Evolutionary conservation across 1,140 invertebrate species (phyloP), one percentile per base, ranked within the genome.

Genomic region (Drosophila equinoxialis): DNA sequence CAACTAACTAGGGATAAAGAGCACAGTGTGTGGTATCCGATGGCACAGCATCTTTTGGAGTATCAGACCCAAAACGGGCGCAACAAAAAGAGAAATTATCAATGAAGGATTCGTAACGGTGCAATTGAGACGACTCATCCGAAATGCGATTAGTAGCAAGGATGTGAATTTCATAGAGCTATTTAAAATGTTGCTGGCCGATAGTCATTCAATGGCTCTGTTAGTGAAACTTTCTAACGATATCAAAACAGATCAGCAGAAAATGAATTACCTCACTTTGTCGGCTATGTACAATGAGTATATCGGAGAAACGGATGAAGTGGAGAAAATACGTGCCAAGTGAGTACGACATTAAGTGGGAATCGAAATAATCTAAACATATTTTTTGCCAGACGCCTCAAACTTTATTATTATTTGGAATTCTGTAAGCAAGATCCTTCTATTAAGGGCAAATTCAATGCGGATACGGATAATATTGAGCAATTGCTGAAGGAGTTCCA

Each of bases 341-440:
- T 91, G 54, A 62, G 77, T 71, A 26, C 13, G 10, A 13, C 13
- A 7, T 3, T 6, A 0, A 41, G 3, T 42, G 17, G 3, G 8
- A 6, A 7, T 42, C 33, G 41, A 8, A 1, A 6, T 45, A n/a
- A 14, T 23, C 2, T 1, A 37, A 39, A 7, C 10, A 11, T 6
- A 2, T 37, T 37, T 26, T 41, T 51, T 41, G 6, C 48, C 48
- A 92, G 90, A 8, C 86, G 91, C 6, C 76, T 92, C 5, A 92
- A 91, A 41, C 71, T 91, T 0, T 90, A 71, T 54, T 91, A 92
- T 48, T 92, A 91, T 51, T 68, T 91, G 66, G 91, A 92, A 66
- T 87, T 92, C 20, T 89, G 85, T 23, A 82, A 92, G 39, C 82
- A 90, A 51, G 91, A 92, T 79, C 81, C 89, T 0, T 72, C 59